phyloP scores from a whole-genome alignment of 2,797 vertebrate species.

The Bradypus variegatus region DNA sequence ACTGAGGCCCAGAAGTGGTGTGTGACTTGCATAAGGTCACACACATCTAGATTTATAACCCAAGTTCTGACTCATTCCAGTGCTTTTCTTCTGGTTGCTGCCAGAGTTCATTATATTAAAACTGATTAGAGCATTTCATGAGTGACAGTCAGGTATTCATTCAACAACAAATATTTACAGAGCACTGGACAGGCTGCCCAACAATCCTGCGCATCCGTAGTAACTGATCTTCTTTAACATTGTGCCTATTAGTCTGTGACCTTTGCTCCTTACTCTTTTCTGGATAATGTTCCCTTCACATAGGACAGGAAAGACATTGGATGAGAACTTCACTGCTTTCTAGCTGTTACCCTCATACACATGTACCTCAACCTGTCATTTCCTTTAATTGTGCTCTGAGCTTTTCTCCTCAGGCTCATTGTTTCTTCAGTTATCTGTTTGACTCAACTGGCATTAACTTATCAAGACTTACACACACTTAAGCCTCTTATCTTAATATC shows the following conservation, averaged over 20 bases:
- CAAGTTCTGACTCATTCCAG: neutral
- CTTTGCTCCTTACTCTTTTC: neutral
- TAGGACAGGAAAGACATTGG: neutral
- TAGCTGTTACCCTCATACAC: neutral
- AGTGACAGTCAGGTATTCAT: neutral
- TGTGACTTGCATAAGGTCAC: neutral
- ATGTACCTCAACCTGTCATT: neutral
- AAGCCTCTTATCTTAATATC: neutral
- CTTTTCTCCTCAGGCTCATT: neutral
- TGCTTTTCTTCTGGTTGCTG: conserved; percentile 4
- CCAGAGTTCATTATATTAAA: conserved; percentile 5
- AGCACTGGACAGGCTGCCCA: neutral
- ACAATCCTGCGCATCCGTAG: neutral
- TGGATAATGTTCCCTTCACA: neutral
- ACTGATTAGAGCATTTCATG: neutral
- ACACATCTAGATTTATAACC: neutral
- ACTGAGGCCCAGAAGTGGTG: neutral
- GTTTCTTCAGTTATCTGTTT: neutral
- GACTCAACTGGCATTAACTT: neutral
- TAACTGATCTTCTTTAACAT: neutral
- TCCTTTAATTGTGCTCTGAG: neutral
- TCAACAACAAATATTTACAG: neutral
- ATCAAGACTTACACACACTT: neutral
- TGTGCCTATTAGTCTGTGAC: neutral
- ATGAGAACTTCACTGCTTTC: neutral